Percentiles rank a stretch among this genome's conserved stretches.
These are phyloP conservation scores for Scrobipalpa atriplicella DNA, from an alignment of 2,888 invertebrate genomes.

Conservation along the genomic window DNA sequence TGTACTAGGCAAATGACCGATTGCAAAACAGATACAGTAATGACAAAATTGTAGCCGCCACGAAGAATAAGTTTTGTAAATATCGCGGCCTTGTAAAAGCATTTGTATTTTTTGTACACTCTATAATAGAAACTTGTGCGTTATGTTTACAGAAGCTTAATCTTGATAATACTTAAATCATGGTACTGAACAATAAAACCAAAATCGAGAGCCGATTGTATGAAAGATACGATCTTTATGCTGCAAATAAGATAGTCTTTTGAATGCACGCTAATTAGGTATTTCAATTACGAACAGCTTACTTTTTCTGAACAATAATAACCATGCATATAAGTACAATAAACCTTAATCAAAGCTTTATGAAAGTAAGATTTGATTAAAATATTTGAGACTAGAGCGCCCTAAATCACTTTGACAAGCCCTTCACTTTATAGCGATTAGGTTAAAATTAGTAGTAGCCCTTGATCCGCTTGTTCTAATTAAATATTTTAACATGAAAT, in stretches of 20 bases:
- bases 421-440: not conserved
- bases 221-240: too few relatives aligned
- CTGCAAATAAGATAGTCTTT: not conserved
- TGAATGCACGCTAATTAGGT: not conserved
- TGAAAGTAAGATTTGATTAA: too few relatives aligned
- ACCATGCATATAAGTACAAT: too few relatives aligned
- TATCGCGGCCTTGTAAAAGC: not conserved
- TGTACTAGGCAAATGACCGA: slow-evolving; percentile 11
- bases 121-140: not conserved
- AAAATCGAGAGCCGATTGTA: too few relatives aligned
- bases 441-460: slow-evolving; percentile 3
- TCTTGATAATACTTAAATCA: too few relatives aligned
- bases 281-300: not conserved
- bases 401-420: not conserved
- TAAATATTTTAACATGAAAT: not conserved
- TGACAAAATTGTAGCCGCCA: slow-evolving; percentile 14
- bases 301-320: not conserved
- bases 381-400: too few relatives aligned
- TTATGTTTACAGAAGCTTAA: too few relatives aligned
- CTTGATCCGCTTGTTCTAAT: not conserved
- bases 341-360: too few relatives aligned
- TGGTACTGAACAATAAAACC: too few relatives aligned
- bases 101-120: not conserved
- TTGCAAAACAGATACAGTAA: slow-evolving; percentile 9
- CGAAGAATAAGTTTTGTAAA: slow-evolving; percentile 6